Conservation (phyloP, 2,797 vertebrate genomes). For the Squalus acanthias region DNA sequence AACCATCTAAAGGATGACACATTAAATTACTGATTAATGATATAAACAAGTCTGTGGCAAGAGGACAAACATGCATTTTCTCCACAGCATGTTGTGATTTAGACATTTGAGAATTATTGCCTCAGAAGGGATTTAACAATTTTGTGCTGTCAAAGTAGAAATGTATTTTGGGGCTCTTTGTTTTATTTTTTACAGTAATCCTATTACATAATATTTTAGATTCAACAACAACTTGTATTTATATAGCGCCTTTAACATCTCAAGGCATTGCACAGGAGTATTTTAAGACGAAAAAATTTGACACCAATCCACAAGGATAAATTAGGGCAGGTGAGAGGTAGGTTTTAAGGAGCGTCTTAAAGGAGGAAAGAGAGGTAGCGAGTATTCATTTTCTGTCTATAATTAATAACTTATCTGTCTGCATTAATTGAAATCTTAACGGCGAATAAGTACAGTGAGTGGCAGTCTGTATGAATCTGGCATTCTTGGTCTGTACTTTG, state of each 20-base stretch:
- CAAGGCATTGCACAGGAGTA: no score
- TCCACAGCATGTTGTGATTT: background rate
- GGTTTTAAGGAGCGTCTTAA: no score
- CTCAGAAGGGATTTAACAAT: background rate
- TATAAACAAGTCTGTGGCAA: background rate
- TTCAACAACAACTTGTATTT: background rate
- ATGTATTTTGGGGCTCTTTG: background rate
- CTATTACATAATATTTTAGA: background rate
- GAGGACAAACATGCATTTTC: background rate
- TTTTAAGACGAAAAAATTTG: no score
- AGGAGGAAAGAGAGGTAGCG: no score
- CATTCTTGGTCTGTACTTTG: background rate
- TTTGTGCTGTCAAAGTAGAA: background rate
- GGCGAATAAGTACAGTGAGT: background rate
- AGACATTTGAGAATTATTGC: background rate
- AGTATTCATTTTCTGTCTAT: background rate
- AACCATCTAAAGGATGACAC: no score
- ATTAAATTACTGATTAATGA: background rate
- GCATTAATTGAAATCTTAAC: background rate
- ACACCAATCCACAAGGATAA: no score
- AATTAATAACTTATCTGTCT: background rate
- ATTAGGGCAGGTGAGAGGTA: no score
- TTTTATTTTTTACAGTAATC: background rate
- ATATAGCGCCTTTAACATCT: no score
- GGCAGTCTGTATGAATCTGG: background rate